phyloP scores from a whole-genome alignment of 2,113 vertebrate genomes.

The Ovibos moschatus region DNA sequence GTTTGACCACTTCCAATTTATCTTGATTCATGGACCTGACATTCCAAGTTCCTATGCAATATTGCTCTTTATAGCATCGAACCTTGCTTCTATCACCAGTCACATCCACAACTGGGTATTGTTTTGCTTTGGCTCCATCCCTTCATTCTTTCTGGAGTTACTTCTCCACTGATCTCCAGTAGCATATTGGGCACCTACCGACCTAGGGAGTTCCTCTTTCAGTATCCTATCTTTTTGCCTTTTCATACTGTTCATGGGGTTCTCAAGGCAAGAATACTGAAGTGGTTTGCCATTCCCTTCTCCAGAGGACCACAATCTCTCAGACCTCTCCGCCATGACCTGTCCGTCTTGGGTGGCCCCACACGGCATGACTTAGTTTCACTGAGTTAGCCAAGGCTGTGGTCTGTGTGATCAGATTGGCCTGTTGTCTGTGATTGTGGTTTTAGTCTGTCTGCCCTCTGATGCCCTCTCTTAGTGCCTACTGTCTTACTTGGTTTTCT shows the following conservation, averaged over 20 bases:
- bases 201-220: background rate
- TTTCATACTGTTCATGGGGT: background rate
- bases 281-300: background rate
- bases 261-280: background rate
- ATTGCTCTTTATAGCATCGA: too few species aligned
- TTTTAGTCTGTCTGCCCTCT: background rate
- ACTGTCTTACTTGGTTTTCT: background rate
- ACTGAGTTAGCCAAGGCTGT: background rate
- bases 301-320: background rate
- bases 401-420: background rate
- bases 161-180: background rate
- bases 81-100: background rate
- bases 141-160: background rate
- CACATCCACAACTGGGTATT: background rate
- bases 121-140: background rate
- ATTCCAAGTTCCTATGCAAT: too few species aligned
- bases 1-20: too few species aligned
- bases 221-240: background rate
- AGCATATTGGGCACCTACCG: background rate
- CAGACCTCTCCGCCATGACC: background rate
- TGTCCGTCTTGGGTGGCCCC: background rate
- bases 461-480: background rate
- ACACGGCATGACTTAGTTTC: rapidly evolving
- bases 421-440: background rate
- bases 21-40: too few species aligned